phyloP scores from a whole-genome alignment of 2,113 vertebrate species.

The Eulacestoma nigropectus region DNA sequence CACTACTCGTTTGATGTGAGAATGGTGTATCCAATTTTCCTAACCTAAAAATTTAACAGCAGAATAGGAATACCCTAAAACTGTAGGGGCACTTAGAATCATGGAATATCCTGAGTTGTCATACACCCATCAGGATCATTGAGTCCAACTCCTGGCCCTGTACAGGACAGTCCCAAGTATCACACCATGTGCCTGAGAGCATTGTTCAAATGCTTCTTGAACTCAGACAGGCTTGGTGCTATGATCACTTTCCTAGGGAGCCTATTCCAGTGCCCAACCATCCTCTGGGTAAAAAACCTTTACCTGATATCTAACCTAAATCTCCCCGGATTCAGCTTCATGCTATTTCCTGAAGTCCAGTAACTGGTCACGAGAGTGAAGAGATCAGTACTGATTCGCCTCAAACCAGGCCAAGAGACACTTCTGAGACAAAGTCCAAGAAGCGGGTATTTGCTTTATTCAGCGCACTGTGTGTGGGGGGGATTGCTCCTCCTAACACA shows the following conservation, averaged over 20 bases:
- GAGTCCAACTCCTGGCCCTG: neutral
- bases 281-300: neutral
- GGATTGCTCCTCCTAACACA: too few species aligned
- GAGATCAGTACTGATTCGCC: too few species aligned
- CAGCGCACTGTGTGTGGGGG: too few species aligned
- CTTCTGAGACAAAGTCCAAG: too few species aligned
- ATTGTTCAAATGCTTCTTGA: neutral
- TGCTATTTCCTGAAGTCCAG: neutral
- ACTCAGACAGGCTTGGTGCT: neutral
- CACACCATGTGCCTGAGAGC: neutral
- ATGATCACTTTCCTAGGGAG: neutral
- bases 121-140: neutral
- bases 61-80: neutral
- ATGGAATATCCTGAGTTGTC: neutral
- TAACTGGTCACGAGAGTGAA: neutral
- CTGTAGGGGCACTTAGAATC: neutral
- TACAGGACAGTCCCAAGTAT: neutral
- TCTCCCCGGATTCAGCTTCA: rapidly evolving
- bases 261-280: neutral
- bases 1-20: neutral
- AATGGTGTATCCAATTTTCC: neutral
- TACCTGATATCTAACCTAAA: neutral
- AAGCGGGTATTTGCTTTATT: too few species aligned
- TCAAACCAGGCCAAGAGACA: too few species aligned
- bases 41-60: neutral